Percentiles rank a stretch among this genome's conserved stretches.
Evolutionary conservation across 2,888 invertebrate species (phyloP).

Genomic region (Nudaria mundana): DNA sequence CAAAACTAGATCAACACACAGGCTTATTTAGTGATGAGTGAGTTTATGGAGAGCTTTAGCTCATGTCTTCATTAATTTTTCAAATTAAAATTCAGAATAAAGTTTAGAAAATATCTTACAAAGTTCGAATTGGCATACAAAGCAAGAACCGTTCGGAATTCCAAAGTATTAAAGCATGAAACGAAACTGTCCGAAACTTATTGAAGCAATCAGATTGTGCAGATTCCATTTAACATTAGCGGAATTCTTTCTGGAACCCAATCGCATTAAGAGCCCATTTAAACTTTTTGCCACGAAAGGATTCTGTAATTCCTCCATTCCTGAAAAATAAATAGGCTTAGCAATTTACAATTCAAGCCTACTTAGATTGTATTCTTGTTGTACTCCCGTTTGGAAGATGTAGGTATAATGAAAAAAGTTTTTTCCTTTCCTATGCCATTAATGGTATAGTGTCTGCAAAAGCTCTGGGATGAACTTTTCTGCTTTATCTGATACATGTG

Average conservation of each 20-base stretch:
- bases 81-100: no score
- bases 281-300: constrained; percentile 68
- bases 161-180: constrained; percentile 69
- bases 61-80: no score
- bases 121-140: constrained; percentile 44
- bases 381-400: constrained; percentile 22
- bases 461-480: constrained; percentile 7
- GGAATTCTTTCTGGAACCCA: constrained; percentile 69
- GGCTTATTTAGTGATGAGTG: no score
- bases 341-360: constrained; percentile 42
- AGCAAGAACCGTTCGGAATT: constrained; percentile 51
- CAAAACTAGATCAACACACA: no score
- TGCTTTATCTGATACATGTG: constrained; percentile 9
- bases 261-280: constrained; percentile 74
- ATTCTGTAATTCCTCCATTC: constrained; percentile 58
- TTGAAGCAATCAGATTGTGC: constrained; percentile 75
- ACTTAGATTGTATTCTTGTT: constrained; percentile 34
- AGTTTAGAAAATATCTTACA: constrained; percentile 30
- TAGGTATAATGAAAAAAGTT: constrained; percentile 37
- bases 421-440: constrained; percentile 16
- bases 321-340: constrained; percentile 59
- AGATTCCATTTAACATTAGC: constrained; percentile 74
- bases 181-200: constrained; percentile 72
- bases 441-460: constrained; percentile 19
- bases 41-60: no score